Conservation (phyloP, 1,140 invertebrate species). For the Anthonomus grandis region DNA sequence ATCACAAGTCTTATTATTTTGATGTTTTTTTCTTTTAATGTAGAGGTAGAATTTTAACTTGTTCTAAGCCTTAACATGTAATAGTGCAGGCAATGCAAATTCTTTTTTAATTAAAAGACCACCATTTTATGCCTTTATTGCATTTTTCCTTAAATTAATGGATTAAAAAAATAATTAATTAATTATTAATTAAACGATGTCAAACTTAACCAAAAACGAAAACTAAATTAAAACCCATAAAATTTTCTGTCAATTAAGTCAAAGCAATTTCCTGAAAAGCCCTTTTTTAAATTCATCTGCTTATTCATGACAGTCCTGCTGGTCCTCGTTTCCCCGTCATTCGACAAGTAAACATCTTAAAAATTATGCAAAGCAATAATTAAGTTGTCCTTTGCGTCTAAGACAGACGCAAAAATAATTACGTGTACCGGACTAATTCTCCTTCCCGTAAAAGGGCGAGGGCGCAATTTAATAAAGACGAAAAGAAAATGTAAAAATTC, state of each 20-base stretch:
- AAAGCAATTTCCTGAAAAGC: conserved; percentile 14
- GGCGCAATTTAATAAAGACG: conserved; percentile 34
- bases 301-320: conserved; percentile 24
- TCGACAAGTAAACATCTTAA: conserved; percentile 27
- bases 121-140: too few relatives aligned
- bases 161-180: too few relatives aligned
- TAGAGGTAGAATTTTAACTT: too few relatives aligned
- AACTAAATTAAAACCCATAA: too few relatives aligned
- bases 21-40: too few relatives aligned
- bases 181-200: too few relatives aligned
- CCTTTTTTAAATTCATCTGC: conserved; percentile 29
- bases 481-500: conserved; percentile 41
- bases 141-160: too few relatives aligned
- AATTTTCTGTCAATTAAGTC: conserved; percentile 15
- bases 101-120: too few relatives aligned
- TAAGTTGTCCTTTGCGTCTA: conserved; percentile 29
- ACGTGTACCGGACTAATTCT: conserved; percentile 22
- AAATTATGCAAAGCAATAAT: conserved; percentile 31
- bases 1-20: too few relatives aligned
- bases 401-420: conserved; percentile 30
- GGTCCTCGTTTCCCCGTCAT: not conserved
- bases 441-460: conserved; percentile 9
- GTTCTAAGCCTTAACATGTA: too few relatives aligned
- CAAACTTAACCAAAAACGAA: too few relatives aligned
- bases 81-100: too few relatives aligned